Percentiles rank a stretch among this genome's conserved stretches.
Conservation (phyloP, 53 echinoderm and acorn worm species). For the Echinometra lucunter region DNA sequence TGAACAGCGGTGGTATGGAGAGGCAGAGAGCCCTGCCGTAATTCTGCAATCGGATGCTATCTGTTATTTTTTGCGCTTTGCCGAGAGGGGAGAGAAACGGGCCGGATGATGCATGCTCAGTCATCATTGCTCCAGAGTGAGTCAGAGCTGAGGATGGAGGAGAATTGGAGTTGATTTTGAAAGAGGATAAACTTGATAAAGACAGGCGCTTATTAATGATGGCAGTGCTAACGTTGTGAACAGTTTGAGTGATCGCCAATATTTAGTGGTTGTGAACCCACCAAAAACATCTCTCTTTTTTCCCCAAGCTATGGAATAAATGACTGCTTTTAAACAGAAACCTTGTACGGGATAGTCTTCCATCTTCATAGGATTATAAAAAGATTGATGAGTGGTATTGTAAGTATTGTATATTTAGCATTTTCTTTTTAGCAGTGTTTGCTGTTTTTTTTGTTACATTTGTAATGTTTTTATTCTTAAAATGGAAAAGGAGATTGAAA, state of each 20-base stretch:
- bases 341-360: too few relatives aligned
- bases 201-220: neutral
- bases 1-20: neutral
- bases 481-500: too few relatives aligned
- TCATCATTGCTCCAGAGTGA: conserved; percentile 51
- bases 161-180: conserved; percentile 20
- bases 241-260: neutral
- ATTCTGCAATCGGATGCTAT: neutral
- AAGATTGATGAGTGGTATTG: too few relatives aligned
- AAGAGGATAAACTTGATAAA: conserved; percentile 15
- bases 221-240: neutral
- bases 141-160: conserved; percentile 20
- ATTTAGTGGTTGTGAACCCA: neutral
- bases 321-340: neutral
- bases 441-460: too few relatives aligned
- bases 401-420: too few relatives aligned
- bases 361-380: too few relatives aligned
- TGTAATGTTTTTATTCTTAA: too few relatives aligned
- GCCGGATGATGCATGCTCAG: conserved; percentile 54
- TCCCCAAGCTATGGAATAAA: neutral
- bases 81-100: neutral
- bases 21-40: neutral
- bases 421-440: too few relatives aligned
- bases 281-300: neutral
- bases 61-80: conserved; percentile 17